Percentiles rank a stretch among this genome's conserved stretches.
phyloP scores from a whole-genome alignment of 1,140 invertebrate genomes.

The Leguminivora glycinivorella region DNA sequence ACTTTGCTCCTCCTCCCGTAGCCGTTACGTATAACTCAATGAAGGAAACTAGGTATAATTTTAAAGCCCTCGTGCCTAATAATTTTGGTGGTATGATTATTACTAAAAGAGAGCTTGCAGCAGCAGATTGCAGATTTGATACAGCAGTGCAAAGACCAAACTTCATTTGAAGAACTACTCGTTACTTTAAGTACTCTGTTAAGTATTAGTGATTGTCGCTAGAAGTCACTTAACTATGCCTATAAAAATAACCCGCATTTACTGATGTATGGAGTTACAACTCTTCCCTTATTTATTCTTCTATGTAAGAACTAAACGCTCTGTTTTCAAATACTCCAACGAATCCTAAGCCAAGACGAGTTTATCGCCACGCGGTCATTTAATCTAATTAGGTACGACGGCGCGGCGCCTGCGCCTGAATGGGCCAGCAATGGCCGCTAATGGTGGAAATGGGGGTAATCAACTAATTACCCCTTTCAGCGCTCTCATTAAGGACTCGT shows the following conservation, averaged over 20 bases:
- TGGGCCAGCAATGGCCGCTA: conserved; percentile 4
- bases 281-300: too few species aligned
- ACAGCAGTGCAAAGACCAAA: too few species aligned
- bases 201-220: too few species aligned
- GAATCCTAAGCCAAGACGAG: not conserved
- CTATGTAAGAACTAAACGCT: not conserved
- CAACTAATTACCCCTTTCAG: conserved; percentile 5
- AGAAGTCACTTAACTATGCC: too few species aligned
- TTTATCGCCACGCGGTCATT: not conserved
- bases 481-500: not conserved
- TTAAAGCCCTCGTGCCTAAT: too few species aligned
- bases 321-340: not conserved
- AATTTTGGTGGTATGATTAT: too few species aligned
- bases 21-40: not conserved
- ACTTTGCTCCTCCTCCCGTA: not conserved
- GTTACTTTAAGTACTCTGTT: too few species aligned
- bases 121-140: too few species aligned
- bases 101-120: too few species aligned
- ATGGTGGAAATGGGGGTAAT: conserved; percentile 25
- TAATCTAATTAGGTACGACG: conserved; percentile 20
- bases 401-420: conserved; percentile 12
- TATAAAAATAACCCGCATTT: too few species aligned
- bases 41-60: not conserved
- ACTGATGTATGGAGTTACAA: too few species aligned
- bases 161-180: too few species aligned